Evolutionary conservation across 2,888 invertebrate species (phyloP).

Genomic region (Limulus polyphemus): DNA sequence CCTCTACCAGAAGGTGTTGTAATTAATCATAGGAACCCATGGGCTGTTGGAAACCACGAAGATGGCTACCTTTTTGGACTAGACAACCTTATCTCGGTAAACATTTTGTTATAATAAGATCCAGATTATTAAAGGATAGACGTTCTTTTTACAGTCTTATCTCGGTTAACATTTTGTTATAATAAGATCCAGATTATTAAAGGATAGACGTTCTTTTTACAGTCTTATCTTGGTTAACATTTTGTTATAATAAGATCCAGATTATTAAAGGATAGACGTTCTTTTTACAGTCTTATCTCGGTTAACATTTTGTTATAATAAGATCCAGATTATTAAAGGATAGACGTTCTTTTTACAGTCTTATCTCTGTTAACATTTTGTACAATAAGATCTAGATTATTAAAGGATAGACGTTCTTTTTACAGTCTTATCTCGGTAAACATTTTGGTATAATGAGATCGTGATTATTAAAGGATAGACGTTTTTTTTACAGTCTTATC

Average conservation of each 20-base stretch:
- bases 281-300: slow-evolving; percentile 68
- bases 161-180: slow-evolving; percentile 44
- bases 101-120: slow-evolving; percentile 18
- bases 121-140: too few relatives aligned
- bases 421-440: slow-evolving; percentile 69
- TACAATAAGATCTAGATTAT: neutral
- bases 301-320: slow-evolving; percentile 39
- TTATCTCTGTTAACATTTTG: slow-evolving; percentile 54
- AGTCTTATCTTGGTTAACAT: slow-evolving; percentile 61
- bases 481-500: too few relatives aligned
- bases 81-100: slow-evolving; percentile 72
- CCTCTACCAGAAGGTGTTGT: slow-evolving; percentile 53
- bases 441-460: slow-evolving; percentile 16
- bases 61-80: slow-evolving; percentile 87
- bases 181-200: neutral
- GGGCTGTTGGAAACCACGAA: slow-evolving; percentile 91
- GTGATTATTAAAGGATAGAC: too few relatives aligned
- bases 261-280: too few relatives aligned
- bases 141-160: slow-evolving; percentile 63
- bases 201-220: slow-evolving; percentile 37
- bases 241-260: neutral
- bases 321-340: too few relatives aligned
- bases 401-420: too few relatives aligned
- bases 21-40: slow-evolving; percentile 65
- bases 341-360: slow-evolving; percentile 48